Conservation (phyloP, 2,113 vertebrate species). For the Shinisaurus crocodilurus region DNA sequence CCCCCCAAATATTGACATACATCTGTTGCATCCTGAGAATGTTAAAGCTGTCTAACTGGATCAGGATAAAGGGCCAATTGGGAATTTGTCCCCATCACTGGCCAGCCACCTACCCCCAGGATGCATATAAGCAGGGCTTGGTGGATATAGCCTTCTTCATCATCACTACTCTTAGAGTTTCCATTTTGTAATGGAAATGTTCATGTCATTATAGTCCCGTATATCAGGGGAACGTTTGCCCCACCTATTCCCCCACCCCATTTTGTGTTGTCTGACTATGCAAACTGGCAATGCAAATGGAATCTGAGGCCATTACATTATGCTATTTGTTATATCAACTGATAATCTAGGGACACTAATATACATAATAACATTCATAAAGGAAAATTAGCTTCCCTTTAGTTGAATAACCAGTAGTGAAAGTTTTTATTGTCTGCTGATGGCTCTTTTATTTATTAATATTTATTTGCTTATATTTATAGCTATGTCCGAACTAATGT, state of each 20-base stretch:
- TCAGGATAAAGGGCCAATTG: not conserved
- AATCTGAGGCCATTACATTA: slow-evolving; percentile 1
- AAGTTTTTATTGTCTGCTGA: slow-evolving; percentile 10
- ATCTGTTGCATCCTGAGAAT: not conserved
- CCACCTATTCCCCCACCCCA: not conserved
- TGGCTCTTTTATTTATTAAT: not conserved
- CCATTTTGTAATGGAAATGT: slow-evolving; percentile 7
- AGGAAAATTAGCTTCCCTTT: not conserved
- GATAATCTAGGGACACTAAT: not conserved
- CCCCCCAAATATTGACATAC: not conserved
- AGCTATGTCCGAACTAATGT: not conserved
- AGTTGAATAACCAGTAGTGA: not conserved
- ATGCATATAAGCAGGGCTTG: not conserved
- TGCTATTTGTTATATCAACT: not conserved
- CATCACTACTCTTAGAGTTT: not conserved
- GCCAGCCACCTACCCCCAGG: not conserved
- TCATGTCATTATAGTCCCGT: not conserved
- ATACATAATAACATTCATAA: not conserved
- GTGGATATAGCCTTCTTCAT: not conserved
- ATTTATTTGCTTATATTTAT: slow-evolving; percentile 5
- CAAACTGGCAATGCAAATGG: not conserved
- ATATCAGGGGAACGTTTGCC: not conserved
- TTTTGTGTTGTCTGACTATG: not conserved
- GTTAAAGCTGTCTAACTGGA: not conserved
- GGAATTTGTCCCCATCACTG: not conserved